Base-by-base conservation (phyloP, 2,797 vertebrate species). In the Champsocephalus gunnari region DNA sequence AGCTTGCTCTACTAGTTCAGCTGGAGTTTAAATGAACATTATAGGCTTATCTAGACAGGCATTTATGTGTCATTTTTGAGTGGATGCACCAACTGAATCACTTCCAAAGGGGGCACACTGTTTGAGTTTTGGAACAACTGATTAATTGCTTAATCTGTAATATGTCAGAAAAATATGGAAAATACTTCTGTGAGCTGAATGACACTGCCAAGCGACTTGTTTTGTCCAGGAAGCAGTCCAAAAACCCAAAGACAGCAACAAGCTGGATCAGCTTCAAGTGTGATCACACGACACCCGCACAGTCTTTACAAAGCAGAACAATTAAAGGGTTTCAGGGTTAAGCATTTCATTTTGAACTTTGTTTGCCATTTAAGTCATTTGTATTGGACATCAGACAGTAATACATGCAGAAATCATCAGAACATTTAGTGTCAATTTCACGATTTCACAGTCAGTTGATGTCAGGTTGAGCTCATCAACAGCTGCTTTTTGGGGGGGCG, bases 401-500 rank as follows among this genome's bases (percentile, higher is more conserved):
- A 41, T 21, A 12, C 12, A n/a, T 51, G 19, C 14, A 3, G 43
- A 53, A 45, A 12, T 13, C n/a, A 17, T 71, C 60, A 0, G 3
- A 11, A 38, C 14, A 3, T 44, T 53, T 49, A 14, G 43, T 48
- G 61, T 63, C 3, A 5, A 21, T 63, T 70, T 62, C 48, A 45
- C 0, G 2, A 55, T 28, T 41, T 14, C 6, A 56, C 9, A 4
- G 57, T 28, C 41, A 41, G 32, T 16, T 8, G 38, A 38, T 41
- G 60, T 79, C 80, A 66, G 55, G 64, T 73, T 50, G 66, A 49
- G 71, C 68, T 75, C 34, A 44, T 65, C 64, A 83, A 72, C 85
- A 87, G 81, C 86, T 89, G 87, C 74, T 63, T 57, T 53, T 12
- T 53, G 63, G 38, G 62, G 62, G 59, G 32, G 59, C 5, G 44